Evolutionary conservation across 92 coral and sea anemone genomes (phyloP).

Genomic region (Zoanthus solanderi): DNA sequence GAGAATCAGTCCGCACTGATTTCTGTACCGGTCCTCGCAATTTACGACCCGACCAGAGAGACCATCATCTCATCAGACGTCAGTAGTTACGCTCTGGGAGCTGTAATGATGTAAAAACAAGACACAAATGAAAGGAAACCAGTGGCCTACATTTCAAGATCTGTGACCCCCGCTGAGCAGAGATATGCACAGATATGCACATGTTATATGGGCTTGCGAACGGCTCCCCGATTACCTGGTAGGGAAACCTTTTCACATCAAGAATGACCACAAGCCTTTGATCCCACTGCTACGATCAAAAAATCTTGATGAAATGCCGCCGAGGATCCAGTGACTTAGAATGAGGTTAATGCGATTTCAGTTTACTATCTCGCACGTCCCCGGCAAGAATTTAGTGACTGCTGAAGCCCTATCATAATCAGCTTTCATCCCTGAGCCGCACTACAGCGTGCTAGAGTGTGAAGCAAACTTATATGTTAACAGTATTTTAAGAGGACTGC

Average conservation of each 20-base stretch:
- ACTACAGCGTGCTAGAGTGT: constrained; percentile 36
- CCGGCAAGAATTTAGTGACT: constrained; percentile 43
- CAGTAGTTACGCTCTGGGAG: constrained; percentile 6
- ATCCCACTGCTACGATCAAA: constrained; percentile 60
- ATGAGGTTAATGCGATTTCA: constrained; percentile 51
- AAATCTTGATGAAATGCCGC: constrained; percentile 59
- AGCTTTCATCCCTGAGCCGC: not conserved
- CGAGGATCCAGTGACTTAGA: constrained; percentile 41
- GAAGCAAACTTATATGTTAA: constrained; percentile 68
- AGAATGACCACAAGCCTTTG: constrained; percentile 56
- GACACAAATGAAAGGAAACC: not conserved
- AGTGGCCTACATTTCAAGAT: constrained; percentile 12
- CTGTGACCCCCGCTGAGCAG: constrained; percentile 29
- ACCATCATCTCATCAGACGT: constrained; percentile 10
- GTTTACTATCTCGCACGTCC: constrained; percentile 51
- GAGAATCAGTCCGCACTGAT: not conserved
- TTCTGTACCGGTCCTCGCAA: constrained; percentile 9
- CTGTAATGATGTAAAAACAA: not conserved
- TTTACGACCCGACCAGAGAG: constrained; percentile 14
- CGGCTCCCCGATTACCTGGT: constrained; percentile 44
- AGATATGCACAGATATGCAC: constrained; percentile 29
- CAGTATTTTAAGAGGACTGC: constrained; percentile 52
- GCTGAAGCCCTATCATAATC: constrained; percentile 62
- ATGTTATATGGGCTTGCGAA: constrained; percentile 44
- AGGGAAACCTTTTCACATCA: constrained; percentile 35